Evolutionary conservation across 2,797 vertebrate species (phyloP).

Genomic region (Carduelis carduelis): DNA sequence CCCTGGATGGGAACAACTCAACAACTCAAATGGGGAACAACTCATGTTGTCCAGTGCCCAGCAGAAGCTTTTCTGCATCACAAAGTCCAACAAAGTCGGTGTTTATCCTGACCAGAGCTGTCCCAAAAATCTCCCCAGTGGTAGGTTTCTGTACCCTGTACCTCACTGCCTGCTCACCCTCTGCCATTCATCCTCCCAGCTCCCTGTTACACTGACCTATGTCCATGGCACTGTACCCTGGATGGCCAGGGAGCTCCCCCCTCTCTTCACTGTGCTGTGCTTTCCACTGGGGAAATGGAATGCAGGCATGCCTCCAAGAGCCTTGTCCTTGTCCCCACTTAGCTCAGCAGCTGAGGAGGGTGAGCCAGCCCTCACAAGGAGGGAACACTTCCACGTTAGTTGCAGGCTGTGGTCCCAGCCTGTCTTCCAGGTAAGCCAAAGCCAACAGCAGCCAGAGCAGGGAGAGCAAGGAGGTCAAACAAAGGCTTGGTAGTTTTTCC

Average conservation of each 20-base stretch:
- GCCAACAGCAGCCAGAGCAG: rapidly evolving
- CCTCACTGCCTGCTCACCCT: rapidly evolving
- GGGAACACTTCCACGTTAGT: too few relatives aligned
- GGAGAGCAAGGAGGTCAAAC: neutral
- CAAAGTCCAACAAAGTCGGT: neutral
- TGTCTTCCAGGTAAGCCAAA: neutral
- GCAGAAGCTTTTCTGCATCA: neutral
- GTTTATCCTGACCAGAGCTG: neutral
- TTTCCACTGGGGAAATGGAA: neutral
- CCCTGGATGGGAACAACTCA: neutral
- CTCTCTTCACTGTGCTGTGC: neutral
- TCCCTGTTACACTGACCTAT: neutral
- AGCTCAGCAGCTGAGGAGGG: neutral
- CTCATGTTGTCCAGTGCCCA: neutral
- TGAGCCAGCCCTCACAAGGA: neutral
- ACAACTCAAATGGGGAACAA: neutral
- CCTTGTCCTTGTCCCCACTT: neutral
- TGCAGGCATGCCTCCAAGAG: rapidly evolving
- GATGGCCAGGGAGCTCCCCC: neutral
- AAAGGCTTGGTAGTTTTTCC: neutral
- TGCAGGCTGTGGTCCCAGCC: neutral
- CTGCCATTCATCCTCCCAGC: neutral
- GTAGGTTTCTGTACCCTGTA: neutral
- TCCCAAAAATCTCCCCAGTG: neutral
- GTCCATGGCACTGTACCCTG: neutral